Evolutionary conservation across 2,797 vertebrate genomes (phyloP).

Genomic region (Microchirus variegatus): DNA sequence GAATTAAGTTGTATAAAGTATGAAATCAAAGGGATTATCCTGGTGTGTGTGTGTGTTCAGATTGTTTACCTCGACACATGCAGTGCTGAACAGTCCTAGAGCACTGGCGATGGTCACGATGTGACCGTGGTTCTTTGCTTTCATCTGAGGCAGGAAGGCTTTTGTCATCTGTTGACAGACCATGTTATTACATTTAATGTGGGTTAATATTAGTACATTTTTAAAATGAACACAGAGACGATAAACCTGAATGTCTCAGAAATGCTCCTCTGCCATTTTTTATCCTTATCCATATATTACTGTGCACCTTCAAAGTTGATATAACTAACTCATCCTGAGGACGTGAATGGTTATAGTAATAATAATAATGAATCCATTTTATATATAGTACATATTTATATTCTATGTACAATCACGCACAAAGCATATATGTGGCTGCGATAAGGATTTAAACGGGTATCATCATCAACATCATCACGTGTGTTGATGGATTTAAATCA

Average conservation of each 20-base stretch:
- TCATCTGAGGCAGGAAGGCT: constrained; percentile 76
- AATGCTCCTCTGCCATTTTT: no score
- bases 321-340: no score
- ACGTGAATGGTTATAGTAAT: no score
- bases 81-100: constrained; percentile 72
- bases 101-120: constrained; percentile 72
- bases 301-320: no score
- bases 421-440: no score
- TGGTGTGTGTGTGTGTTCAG: background rate
- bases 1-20: background rate
- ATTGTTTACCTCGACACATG: constrained; percentile 68
- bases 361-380: no score
- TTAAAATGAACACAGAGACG: background rate
- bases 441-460: no score
- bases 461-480: background rate
- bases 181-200: background rate
- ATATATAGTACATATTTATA: no score
- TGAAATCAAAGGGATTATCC: no score
- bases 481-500: background rate
- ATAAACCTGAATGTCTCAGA: no score
- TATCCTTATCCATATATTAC: no score
- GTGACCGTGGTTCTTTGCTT: constrained; percentile 64
- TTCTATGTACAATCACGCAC: no score
- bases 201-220: background rate
- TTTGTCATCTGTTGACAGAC: constrained; percentile 69